A percentile compares a stretch with the other conserved stretches of the same genome.
Evolutionary conservation across 1,140 invertebrate genomes (phyloP).

Genomic region (Tigriopus japonicus): DNA sequence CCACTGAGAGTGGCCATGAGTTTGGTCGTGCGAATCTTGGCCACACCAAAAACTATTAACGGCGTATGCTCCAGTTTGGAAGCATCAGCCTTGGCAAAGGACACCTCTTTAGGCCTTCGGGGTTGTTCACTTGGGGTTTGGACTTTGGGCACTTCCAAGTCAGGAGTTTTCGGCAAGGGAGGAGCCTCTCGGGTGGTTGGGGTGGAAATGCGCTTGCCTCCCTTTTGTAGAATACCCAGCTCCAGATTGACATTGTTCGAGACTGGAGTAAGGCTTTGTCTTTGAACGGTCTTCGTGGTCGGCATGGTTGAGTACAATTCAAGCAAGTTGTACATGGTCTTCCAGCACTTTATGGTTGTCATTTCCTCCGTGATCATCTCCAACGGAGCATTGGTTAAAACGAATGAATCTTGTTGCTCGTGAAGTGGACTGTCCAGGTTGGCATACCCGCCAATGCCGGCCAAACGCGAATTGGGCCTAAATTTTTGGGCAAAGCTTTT

Average conservation of each 20-base stretch:
- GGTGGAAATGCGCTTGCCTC: not conserved
- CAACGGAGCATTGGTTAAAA: constrained; percentile 26
- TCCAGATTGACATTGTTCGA: constrained; percentile 5
- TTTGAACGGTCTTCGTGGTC: constrained; percentile 64
- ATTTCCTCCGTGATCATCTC: constrained; percentile 20
- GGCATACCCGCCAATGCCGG: not conserved
- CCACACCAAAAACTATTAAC: constrained; percentile 63
- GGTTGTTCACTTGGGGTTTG: not conserved
- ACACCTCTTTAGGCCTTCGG: not conserved
- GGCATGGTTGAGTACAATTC: constrained; percentile 85
- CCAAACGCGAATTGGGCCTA: constrained; percentile 48
- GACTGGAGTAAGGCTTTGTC: constrained; percentile 9
- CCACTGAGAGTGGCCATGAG: constrained; percentile 76
- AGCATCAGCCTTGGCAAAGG: constrained; percentile 22
- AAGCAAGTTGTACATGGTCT: constrained; percentile 74
- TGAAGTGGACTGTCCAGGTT: constrained; percentile 25
- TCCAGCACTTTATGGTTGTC: constrained; percentile 65
- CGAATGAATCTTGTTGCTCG: constrained; percentile 26
- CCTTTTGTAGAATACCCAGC: constrained; percentile 6
- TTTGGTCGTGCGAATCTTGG: constrained; percentile 64
- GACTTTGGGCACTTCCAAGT: not conserved
- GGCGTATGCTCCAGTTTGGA: constrained; percentile 29
- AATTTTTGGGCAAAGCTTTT: constrained; percentile 71
- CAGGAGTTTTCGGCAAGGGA: not conserved
- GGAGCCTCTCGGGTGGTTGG: not conserved